Evolutionary conservation across 1,140 invertebrate species (phyloP).

Genomic region (Drosophila orena): DNA sequence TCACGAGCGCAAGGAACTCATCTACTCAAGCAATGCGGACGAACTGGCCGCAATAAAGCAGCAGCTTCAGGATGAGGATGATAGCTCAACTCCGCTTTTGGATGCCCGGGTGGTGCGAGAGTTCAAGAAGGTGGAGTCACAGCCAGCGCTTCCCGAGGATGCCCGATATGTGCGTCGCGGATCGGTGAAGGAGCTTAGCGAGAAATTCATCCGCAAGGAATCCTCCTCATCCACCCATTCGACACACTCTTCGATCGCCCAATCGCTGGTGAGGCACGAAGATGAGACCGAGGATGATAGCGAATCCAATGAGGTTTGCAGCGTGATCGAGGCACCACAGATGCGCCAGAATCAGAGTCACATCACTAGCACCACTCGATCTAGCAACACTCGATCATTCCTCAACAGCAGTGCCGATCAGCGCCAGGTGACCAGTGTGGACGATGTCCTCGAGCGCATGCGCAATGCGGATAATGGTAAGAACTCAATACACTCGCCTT

Average conservation of each 20-base stretch:
- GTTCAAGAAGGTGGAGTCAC: constrained; percentile 64
- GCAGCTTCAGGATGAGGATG: constrained; percentile 38
- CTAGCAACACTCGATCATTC: constrained; percentile 86
- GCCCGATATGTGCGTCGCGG: constrained; percentile 87
- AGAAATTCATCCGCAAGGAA: constrained; percentile 88
- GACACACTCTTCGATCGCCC: constrained; percentile 20
- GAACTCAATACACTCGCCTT: constrained; percentile 7
- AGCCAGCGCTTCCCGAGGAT: constrained; percentile 31
- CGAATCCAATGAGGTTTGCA: constrained; percentile 71
- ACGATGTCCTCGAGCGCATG: constrained; percentile 91
- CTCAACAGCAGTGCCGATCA: constrained; percentile 88
- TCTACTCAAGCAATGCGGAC: constrained; percentile 88
- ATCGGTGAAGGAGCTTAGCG: constrained; percentile 90
- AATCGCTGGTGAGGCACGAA: constrained; percentile 37
- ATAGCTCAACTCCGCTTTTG: constrained; percentile 39
- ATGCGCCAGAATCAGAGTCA: constrained; percentile 65
- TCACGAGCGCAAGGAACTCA: constrained; percentile 88
- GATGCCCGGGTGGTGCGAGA: constrained; percentile 58
- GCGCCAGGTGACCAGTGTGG: constrained; percentile 87
- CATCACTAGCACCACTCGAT: constrained; percentile 50
- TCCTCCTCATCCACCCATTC: constrained; percentile 48
- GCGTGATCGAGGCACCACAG: constrained; percentile 75
- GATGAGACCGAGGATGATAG: constrained; percentile 73
- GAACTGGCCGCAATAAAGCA: constrained; percentile 85
- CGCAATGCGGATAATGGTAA: constrained; percentile 89